phyloP scores from a whole-genome alignment of 2,888 invertebrate species.

The Drepana falcataria region DNA sequence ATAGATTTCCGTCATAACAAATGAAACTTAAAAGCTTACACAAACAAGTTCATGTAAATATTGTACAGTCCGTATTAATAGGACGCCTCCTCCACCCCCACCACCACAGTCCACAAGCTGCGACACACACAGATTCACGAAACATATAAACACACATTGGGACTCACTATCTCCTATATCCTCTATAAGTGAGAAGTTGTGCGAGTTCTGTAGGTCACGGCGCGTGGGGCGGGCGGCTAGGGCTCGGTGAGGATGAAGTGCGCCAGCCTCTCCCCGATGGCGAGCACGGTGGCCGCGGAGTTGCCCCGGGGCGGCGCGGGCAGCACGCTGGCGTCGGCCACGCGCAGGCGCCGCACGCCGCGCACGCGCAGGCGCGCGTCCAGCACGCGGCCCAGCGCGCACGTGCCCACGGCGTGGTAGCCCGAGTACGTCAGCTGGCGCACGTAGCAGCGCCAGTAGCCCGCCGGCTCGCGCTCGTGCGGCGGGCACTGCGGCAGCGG shows the following conservation, averaged over 20 bases:
- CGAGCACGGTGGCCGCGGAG: slow-evolving; percentile 45
- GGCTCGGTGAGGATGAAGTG: slow-evolving; percentile 27
- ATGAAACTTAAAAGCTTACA: too few relatives aligned
- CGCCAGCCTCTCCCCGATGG: slow-evolving; percentile 45
- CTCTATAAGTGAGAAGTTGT: too few relatives aligned
- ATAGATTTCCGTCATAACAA: too few relatives aligned
- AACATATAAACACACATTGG: too few relatives aligned
- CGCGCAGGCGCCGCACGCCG: slow-evolving; percentile 37
- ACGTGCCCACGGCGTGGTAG: slow-evolving; percentile 48
- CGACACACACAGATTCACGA: too few relatives aligned
- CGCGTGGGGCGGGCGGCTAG: too few relatives aligned
- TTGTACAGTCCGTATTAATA: too few relatives aligned
- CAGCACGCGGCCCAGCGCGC: slow-evolving; percentile 39
- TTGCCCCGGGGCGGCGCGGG: slow-evolving; percentile 39
- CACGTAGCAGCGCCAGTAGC: slow-evolving; percentile 52
- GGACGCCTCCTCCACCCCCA: too few relatives aligned
- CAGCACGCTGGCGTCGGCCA: slow-evolving; percentile 40
- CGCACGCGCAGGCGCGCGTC: slow-evolving; percentile 41
- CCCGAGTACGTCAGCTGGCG: slow-evolving; percentile 46
- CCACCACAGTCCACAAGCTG: too few relatives aligned
- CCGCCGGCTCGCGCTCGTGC: slow-evolving; percentile 7
- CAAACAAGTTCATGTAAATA: too few relatives aligned
- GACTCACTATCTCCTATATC: too few relatives aligned
- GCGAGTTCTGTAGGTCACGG: too few relatives aligned
- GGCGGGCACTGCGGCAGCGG: slow-evolving; percentile 35